These are phyloP conservation scores for Esox lucius DNA, from an alignment of 2,797 vertebrate genomes.

Conservation along the genomic window DNA sequence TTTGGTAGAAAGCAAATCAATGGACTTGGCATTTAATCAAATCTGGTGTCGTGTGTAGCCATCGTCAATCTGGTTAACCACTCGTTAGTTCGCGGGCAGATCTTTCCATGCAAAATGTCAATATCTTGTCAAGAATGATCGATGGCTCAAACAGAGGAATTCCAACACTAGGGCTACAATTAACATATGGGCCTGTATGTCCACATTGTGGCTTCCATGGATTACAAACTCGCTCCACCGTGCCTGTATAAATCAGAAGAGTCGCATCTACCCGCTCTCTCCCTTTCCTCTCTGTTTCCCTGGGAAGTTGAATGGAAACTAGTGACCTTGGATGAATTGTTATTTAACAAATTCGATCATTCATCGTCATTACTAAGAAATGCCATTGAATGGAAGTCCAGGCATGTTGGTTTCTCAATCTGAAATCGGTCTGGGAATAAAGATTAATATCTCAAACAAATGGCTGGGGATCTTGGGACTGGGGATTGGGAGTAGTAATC, in stretches of 20 bases:
- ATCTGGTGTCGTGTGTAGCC: not conserved
- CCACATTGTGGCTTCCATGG: not conserved
- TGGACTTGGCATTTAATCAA: not conserved
- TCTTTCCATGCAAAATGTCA: not conserved
- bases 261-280: not conserved
- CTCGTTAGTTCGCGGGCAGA: not conserved
- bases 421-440: slow-evolving; percentile 46
- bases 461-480: slow-evolving; percentile 47
- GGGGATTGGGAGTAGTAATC: slow-evolving; percentile 59
- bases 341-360: not conserved
- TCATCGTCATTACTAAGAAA: slow-evolving; percentile 5
- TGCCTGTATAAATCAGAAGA: not conserved
- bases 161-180: not conserved
- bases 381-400: slow-evolving; percentile 2
- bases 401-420: slow-evolving; percentile 20
- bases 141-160: not conserved
- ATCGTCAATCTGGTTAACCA: not conserved
- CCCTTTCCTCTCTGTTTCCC: slow-evolving; percentile 5
- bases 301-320: not conserved
- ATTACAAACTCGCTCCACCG: not conserved
- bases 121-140: not conserved
- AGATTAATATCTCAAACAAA: slow-evolving; percentile 59
- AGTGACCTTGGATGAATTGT: not conserved
- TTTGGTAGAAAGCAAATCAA: not conserved
- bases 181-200: not conserved